Percentiles rank a stretch among this genome's conserved stretches.
These are phyloP conservation scores for Sardinella longiceps DNA, from an alignment of 2,797 vertebrate genomes.

Conservation along the genomic window DNA sequence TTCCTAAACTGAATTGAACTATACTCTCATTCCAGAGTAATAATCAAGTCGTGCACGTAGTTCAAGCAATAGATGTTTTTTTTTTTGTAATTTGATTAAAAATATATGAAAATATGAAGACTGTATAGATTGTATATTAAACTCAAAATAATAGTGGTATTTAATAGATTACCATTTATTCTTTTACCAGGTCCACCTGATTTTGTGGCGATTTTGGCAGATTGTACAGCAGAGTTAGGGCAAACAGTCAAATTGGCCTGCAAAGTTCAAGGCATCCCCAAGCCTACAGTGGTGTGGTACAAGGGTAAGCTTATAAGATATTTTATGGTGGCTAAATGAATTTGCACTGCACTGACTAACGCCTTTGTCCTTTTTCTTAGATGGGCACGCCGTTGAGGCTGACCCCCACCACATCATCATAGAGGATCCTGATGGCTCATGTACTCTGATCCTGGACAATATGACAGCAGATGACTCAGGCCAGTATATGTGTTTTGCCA, in stretches of 20 bases:
- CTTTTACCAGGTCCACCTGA: constrained; percentile 82
- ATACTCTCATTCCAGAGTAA: no score
- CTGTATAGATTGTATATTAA: no score
- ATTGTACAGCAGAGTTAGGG: constrained; percentile 90
- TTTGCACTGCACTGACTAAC: neutral
- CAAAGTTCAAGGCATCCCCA: constrained; percentile 87
- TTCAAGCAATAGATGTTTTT: no score
- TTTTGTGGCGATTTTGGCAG: constrained; percentile 90
- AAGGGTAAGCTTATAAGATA: constrained; percentile 78
- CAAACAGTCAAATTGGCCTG: constrained; percentile 97
- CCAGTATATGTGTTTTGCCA: constrained; percentile 97
- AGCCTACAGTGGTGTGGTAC: constrained; percentile 89
- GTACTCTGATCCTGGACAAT: constrained; percentile 93
- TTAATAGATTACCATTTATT: neutral
- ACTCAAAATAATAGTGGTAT: neutral
- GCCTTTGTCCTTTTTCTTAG: constrained; percentile 65
- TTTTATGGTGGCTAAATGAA: neutral
- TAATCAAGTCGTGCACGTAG: no score
- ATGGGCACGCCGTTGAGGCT: constrained; percentile 87
- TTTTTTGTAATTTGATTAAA: no score
- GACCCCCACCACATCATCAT: constrained; percentile 97
- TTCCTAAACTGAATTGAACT: no score
- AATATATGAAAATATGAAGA: no score
- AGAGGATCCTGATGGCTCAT: constrained; percentile 94
- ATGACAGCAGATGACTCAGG: constrained; percentile 89